phyloP scores from a whole-genome alignment of 2,888 invertebrate genomes.

The Andrena marginata region DNA sequence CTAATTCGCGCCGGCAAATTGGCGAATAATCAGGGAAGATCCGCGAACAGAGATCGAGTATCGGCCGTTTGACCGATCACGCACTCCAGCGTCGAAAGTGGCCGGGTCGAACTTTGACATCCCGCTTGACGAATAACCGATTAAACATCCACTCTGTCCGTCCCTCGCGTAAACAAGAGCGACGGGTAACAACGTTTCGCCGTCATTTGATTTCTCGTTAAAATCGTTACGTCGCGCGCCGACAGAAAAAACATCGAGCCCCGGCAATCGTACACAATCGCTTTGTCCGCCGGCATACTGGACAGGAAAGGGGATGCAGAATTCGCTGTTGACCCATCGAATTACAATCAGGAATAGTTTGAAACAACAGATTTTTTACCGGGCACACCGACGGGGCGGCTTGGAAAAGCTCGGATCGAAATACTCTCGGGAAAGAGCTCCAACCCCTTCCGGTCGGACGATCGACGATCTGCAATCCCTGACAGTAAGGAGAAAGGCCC shows the following conservation, averaged over 20 bases:
- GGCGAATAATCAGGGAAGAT: slow-evolving; percentile 4
- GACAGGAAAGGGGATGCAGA: background rate
- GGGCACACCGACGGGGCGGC: background rate
- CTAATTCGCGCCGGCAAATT: background rate
- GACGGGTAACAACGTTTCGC: slow-evolving; percentile 16
- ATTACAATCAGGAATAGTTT: slow-evolving; percentile 21
- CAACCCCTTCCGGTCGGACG: background rate
- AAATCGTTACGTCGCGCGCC: slow-evolving; percentile 24
- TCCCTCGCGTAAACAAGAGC: slow-evolving; percentile 33
- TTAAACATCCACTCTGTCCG: slow-evolving; percentile 38
- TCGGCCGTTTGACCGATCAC: background rate
- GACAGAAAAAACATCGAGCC: background rate
- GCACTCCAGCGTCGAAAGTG: background rate
- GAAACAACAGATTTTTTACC: slow-evolving; percentile 11
- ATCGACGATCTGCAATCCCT: background rate
- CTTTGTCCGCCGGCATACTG: background rate
- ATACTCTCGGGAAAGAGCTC: background rate
- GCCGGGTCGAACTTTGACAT: slow-evolving; percentile 17
- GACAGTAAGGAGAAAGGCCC: background rate
- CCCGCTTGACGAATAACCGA: slow-evolving; percentile 32
- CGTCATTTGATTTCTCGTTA: slow-evolving; percentile 46
- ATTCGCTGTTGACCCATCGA: slow-evolving; percentile 29
- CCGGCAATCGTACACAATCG: background rate
- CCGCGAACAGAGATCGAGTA: background rate
- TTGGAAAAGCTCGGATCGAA: background rate